Evolutionary conservation across 2,113 vertebrate species (phyloP).

Genomic region (Sapajus apella): DNA sequence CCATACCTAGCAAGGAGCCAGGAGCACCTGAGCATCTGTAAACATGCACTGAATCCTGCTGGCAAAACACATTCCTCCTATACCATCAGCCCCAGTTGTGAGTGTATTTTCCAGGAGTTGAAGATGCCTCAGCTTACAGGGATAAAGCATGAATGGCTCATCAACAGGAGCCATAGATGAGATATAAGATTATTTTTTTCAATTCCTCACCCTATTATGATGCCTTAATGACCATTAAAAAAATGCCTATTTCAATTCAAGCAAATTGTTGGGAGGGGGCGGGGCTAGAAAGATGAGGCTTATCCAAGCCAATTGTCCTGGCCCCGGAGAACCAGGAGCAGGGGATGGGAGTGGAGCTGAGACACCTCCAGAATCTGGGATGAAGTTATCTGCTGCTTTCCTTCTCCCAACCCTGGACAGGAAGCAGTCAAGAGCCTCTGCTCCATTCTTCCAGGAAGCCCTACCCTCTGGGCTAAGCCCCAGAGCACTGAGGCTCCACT

Average conservation of each 20-base stretch:
- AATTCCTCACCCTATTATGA: neutral
- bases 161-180: neutral
- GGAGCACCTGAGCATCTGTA: neutral
- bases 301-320: neutral
- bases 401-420: neutral
- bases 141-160: neutral
- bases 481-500: neutral
- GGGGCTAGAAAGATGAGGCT: neutral
- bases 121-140: neutral
- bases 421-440: neutral
- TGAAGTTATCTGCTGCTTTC: neutral
- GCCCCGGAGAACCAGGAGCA: neutral
- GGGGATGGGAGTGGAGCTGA: neutral
- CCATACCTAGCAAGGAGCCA: neutral
- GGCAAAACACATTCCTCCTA: neutral
- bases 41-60: neutral
- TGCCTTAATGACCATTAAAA: neutral
- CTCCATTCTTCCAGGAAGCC: neutral
- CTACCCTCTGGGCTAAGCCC: neutral
- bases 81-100: neutral
- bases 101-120: neutral
- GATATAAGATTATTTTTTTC: neutral
- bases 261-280: neutral
- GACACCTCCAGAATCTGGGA: neutral
- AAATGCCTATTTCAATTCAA: neutral